Evolutionary conservation across 2,113 vertebrate genomes (phyloP).

Genomic region (Origma solitaria): DNA sequence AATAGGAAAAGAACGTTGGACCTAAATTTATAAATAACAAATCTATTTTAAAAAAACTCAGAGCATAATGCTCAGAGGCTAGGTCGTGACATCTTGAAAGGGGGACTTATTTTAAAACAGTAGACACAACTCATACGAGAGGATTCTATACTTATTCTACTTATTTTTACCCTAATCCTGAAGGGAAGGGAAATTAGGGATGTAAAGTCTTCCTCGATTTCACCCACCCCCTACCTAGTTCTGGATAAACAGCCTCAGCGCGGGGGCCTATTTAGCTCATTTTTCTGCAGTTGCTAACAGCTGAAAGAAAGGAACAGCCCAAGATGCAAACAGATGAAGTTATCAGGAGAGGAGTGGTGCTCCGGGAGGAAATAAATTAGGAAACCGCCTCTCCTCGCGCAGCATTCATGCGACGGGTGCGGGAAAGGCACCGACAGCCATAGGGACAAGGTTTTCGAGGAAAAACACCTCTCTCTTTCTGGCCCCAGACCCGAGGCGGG

Average conservation of each 20-base stretch:
- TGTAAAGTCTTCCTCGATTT: not conserved
- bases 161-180: not conserved
- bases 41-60: not conserved
- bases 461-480: not conserved
- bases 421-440: not conserved
- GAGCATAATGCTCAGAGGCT: not conserved
- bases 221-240: not conserved
- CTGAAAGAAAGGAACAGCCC: not conserved
- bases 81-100: not conserved
- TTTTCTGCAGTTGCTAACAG: not conserved
- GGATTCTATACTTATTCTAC: not conserved
- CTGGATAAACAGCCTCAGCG: not conserved
- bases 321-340: not conserved
- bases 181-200: not conserved
- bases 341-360: not conserved
- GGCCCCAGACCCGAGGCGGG: accelerated
- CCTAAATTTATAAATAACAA: not conserved
- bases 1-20: not conserved
- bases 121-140: not conserved
- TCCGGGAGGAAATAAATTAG: too few species aligned
- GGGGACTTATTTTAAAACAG: not conserved
- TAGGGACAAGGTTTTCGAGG: accelerated
- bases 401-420: not conserved
- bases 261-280: not conserved
- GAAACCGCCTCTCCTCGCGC: too few species aligned